These are phyloP conservation scores for Mionectes macconnelli DNA, from an alignment of 2,113 vertebrate genomes.

Conservation along the genomic window DNA sequence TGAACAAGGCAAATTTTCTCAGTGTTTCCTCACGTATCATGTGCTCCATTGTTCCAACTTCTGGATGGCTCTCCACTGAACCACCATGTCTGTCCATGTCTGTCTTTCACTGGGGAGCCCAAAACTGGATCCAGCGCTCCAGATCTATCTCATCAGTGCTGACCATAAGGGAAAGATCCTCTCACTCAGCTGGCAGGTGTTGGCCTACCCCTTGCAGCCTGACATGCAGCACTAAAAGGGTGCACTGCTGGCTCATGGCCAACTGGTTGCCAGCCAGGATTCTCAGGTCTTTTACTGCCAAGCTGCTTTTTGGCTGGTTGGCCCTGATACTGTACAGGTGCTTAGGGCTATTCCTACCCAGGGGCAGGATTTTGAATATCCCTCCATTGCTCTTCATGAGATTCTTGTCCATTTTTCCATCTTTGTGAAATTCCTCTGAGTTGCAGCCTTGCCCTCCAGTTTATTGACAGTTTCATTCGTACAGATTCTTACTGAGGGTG, in stretches of 20 bases:
- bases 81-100: not conserved
- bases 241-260: not conserved
- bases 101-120: not conserved
- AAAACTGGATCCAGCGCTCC: not conserved
- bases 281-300: not conserved
- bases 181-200: not conserved
- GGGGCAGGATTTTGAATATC: not conserved
- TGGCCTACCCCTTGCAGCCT: not conserved
- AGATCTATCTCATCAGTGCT: not conserved
- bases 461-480: not conserved
- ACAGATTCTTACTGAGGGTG: not conserved
- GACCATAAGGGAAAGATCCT: not conserved
- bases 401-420: not conserved
- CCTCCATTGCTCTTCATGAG: not conserved
- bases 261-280: not conserved
- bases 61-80: not conserved
- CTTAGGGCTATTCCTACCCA: not conserved
- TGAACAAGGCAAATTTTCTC: not conserved
- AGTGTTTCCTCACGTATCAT: not conserved
- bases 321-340: not conserved
- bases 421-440: not conserved
- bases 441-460: not conserved
- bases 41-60: not conserved
- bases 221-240: not conserved
- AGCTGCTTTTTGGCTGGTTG: not conserved